These are phyloP conservation scores for Mesorhabditis sp. DNA, from an alignment of 2,888 invertebrate genomes.

Conservation along the genomic window DNA sequence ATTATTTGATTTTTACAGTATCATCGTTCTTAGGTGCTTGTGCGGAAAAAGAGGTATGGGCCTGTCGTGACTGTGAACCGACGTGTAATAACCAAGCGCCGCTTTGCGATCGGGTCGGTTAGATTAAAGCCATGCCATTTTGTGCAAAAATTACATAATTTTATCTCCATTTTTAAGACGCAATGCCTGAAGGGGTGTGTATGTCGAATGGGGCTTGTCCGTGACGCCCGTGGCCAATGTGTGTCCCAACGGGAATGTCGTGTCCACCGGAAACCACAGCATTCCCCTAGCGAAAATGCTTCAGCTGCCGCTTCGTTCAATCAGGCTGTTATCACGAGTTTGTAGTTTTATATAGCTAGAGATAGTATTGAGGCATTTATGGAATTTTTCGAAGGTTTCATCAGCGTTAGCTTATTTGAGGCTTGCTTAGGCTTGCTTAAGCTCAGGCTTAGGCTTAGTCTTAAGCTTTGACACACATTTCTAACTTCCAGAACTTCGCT, in stretches of 20 bases:
- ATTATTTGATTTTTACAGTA: too few species aligned
- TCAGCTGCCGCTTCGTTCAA: not conserved
- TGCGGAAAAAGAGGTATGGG: not conserved
- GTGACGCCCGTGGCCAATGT: not conserved
- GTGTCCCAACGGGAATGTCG: not conserved
- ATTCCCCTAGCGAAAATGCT: not conserved
- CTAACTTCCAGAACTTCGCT: not conserved
- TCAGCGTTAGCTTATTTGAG: too few species aligned
- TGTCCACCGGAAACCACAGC: not conserved
- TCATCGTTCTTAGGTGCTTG: not conserved
- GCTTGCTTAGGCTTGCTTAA: too few species aligned
- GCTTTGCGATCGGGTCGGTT: slow-evolving; percentile 6
- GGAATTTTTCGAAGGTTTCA: too few species aligned
- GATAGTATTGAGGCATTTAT: too few species aligned
- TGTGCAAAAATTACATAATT: too few species aligned
- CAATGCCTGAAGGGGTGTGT: slow-evolving; percentile 2
- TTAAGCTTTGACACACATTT: too few species aligned
- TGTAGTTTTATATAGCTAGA: too few species aligned
- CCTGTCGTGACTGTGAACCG: not conserved
- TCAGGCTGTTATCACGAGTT: slow-evolving; percentile 2
- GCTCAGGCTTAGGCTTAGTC: too few species aligned
- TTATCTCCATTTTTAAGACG: not conserved
- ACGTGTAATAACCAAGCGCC: slow-evolving; percentile 6
- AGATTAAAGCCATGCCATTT: too few species aligned
- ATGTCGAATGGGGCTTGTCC: not conserved